Evolutionary conservation across 2,113 vertebrate genomes (phyloP).

Genomic region (Alectura lathami): DNA sequence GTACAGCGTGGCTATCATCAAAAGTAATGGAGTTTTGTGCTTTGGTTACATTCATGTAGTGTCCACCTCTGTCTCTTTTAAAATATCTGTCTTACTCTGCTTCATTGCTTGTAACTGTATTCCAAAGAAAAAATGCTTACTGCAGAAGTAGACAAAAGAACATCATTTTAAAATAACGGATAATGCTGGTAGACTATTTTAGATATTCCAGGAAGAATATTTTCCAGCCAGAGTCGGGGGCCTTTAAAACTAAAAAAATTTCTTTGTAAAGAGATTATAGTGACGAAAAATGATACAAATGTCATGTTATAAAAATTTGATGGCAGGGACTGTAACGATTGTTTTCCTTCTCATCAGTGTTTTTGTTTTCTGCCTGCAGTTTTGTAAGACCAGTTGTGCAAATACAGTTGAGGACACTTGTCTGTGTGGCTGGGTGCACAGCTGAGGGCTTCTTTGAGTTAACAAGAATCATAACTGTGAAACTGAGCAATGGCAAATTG

Average conservation of each 20-base stretch:
- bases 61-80: background rate
- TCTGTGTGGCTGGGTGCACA: background rate
- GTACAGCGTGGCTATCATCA: background rate
- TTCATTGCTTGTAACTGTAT: background rate
- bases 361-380: background rate
- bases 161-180: background rate
- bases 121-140: background rate
- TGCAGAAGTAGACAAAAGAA: background rate
- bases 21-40: background rate
- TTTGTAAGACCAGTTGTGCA: background rate
- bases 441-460: background rate
- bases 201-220: background rate
- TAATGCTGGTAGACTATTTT: background rate
- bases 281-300: background rate
- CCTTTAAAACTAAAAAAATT: background rate
- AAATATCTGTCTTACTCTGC: background rate
- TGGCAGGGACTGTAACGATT: background rate
- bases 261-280: background rate
- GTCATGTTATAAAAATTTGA: background rate
- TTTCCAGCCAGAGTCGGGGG: background rate
- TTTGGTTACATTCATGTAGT: background rate
- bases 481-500: background rate
- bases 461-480: background rate
- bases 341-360: background rate
- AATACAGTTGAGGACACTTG: background rate